Evolutionary conservation across 2,113 vertebrate genomes (phyloP).

Genomic region (Ceratotherium simum): DNA sequence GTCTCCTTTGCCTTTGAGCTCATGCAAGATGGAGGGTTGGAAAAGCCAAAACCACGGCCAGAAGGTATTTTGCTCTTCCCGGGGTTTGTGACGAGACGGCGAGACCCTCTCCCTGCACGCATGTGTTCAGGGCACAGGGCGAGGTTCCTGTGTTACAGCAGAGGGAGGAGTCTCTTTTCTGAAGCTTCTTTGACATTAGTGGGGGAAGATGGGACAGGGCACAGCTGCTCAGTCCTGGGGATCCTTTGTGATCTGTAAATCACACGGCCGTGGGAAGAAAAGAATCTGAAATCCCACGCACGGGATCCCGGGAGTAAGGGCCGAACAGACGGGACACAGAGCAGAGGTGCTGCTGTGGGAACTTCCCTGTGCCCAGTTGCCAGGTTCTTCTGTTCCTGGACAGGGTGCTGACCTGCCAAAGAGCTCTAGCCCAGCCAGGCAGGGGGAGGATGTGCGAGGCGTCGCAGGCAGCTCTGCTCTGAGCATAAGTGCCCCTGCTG

Average conservation of each 20-base stretch:
- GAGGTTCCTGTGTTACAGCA: background rate
- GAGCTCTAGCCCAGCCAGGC: background rate
- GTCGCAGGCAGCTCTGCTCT: background rate
- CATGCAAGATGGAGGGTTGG: constrained; percentile 98
- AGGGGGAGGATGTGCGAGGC: background rate
- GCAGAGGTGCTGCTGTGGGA: background rate
- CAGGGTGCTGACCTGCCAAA: background rate
- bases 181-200: background rate
- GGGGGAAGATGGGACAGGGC: background rate
- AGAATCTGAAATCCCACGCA: background rate
- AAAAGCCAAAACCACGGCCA: constrained; percentile 96
- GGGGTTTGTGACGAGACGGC: background rate
- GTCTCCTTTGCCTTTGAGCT: constrained; percentile 98
- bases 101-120: background rate
- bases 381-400: background rate
- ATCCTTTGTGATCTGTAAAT: background rate
- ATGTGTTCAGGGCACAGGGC: background rate
- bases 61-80: constrained; percentile 90
- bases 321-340: background rate
- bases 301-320: accelerated
- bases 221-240: background rate
- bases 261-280: too few relatives aligned
- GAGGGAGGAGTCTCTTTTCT: background rate
- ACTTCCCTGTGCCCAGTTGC: background rate
- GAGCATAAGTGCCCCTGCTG: background rate